These are phyloP conservation scores for Lochmaea capreae DNA, from an alignment of 2,888 invertebrate genomes.

Conservation along the genomic window DNA sequence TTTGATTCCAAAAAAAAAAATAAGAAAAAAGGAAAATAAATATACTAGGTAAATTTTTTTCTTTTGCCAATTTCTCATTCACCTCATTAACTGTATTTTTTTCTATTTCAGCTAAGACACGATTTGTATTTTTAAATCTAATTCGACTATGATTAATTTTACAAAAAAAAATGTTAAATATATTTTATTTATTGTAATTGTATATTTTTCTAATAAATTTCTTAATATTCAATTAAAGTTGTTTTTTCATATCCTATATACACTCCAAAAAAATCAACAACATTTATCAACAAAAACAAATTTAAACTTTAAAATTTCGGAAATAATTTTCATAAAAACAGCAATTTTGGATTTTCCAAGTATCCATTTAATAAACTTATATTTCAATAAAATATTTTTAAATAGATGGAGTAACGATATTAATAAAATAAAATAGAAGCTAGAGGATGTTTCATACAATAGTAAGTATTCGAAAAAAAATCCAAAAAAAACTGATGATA, in stretches of 20 bases:
- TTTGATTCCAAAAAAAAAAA: too few relatives aligned
- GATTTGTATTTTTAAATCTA: constrained; percentile 50
- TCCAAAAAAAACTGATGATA: not conserved
- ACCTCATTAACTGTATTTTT: not conserved
- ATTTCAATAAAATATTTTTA: constrained; percentile 18
- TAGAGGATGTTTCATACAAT: constrained; percentile 9
- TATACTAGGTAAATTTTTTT: too few relatives aligned
- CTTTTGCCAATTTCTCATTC: constrained; percentile 9
- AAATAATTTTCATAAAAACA: not conserved
- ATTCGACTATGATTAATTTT: not conserved
- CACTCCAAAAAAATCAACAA: too few relatives aligned
- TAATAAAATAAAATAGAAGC: not conserved
- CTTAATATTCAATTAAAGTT: not conserved
- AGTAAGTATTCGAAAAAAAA: not conserved
- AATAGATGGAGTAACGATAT: constrained; percentile 1
- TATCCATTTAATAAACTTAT: not conserved
- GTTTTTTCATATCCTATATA: not conserved
- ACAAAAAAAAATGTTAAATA: not conserved
- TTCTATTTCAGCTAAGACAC: constrained; percentile 52
- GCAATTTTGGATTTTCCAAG: constrained; percentile 24
- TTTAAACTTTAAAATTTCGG: too few relatives aligned
- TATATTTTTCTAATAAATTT: constrained; percentile 21
- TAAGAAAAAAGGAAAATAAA: too few relatives aligned
- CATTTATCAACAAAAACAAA: not conserved
- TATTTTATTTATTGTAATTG: not conserved